Evolutionary conservation across 1,140 invertebrate species (phyloP).

Genomic region (Drosophila bocqueti): DNA sequence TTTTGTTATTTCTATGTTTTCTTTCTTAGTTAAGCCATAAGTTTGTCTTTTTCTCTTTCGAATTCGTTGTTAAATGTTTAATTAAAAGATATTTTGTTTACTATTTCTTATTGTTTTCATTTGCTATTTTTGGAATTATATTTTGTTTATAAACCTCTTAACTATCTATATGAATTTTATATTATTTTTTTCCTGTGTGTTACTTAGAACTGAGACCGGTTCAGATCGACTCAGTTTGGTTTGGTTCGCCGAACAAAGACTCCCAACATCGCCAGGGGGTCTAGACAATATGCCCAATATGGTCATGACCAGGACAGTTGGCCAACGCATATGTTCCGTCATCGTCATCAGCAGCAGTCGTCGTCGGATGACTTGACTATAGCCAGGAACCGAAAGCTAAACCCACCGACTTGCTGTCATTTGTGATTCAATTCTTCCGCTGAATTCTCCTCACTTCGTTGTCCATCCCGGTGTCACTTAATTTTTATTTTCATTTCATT

Average conservation of each 20-base stretch:
- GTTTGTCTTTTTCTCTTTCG: neutral
- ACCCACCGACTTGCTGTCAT: neutral
- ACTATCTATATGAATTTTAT: neutral
- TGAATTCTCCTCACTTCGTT: neutral
- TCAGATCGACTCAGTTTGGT: constrained; percentile 26
- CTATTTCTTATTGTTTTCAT: too few species aligned
- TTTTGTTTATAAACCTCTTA: neutral
- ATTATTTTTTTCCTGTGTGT: constrained; percentile 7
- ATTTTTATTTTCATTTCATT: constrained; percentile 18
- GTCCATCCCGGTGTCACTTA: constrained; percentile 1
- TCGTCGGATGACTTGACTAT: constrained; percentile 5
- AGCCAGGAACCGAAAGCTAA: constrained; percentile 9
- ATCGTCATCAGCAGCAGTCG: constrained; percentile 16
- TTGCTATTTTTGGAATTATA: neutral
- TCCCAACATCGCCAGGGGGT: constrained; percentile 50
- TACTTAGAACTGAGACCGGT: constrained; percentile 53
- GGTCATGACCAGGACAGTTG: constrained; percentile 45
- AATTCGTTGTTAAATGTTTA: accelerated
- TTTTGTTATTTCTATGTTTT: neutral
- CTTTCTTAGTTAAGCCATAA: too few species aligned
- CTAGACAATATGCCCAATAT: constrained; percentile 67
- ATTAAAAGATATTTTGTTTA: neutral
- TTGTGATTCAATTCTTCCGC: constrained; percentile 3
- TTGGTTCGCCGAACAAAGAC: constrained; percentile 61
- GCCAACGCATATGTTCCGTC: constrained; percentile 21